Evolutionary conservation across 2,113 vertebrate species (phyloP), one percentile per base, ranked within the genome.

Genomic region (Callipepla squamata): DNA sequence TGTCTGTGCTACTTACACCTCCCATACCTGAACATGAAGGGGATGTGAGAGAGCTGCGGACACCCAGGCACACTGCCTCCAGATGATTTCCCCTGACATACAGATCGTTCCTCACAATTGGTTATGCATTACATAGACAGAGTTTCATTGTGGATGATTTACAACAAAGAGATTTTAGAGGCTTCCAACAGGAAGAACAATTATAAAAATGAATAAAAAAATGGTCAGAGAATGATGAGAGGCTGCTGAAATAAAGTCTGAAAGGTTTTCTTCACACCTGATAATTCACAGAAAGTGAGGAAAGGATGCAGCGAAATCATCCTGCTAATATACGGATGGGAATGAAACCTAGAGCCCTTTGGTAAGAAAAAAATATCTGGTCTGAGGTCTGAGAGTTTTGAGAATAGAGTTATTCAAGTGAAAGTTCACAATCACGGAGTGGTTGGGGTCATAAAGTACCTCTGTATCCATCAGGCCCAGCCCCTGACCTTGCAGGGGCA

Each of bases 31-130:
- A 57, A 36, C 13, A 12, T 22, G 34, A 81, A 68, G 22, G n/a
- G 30, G 36, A 18, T 48, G 1, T 5, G 9, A 15, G 61, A 57
- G 36, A 0, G 1, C 21, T 0, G 0, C 0, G 32, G 11, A 20
- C 15, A 26, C 34, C 45, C 42, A 58, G 16, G 30, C 5, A 73
- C 6, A 7, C 21, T 13, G 68, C 57, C 74, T 58, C 59, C 76
- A 70, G 55, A 57, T 4, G 40, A 32, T 10, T 81, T 23, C 5
- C 8, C 25, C 6, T 34, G 25, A 14, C 38, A 69, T 16, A 22
- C 36, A 57, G 73, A 38, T 34, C 36, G 7, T 14, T 36, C 55
- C 13, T 67, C 11, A 6, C 16, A 51, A 42, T 19, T 0, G 0
- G 26, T 16, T 12, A 2, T 9, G 25, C 32, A 14, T 61, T 86